Percentiles rank a stretch among this genome's conserved stretches.
Conservation (phyloP, 2,113 vertebrate species). For the Proterorhinus semilunaris region DNA sequence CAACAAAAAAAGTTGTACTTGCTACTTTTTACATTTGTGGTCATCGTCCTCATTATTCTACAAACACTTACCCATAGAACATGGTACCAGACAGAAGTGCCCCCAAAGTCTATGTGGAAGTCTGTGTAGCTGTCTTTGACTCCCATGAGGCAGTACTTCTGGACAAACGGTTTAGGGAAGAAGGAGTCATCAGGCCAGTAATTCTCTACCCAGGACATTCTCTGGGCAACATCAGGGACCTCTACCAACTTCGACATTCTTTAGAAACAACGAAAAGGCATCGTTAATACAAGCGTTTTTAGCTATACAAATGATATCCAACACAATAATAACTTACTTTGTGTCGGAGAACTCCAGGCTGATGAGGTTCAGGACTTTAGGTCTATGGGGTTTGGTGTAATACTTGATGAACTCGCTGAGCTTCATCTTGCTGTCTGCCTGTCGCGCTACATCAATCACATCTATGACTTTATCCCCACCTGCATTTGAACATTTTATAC, state of each 20-base stretch:
- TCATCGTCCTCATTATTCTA: not conserved
- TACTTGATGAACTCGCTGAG: constrained; percentile 95
- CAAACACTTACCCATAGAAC: constrained; percentile 89
- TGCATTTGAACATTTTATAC: constrained; percentile 45
- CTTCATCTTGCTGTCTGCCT: constrained; percentile 99
- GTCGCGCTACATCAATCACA: constrained; percentile 97
- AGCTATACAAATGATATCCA: not conserved
- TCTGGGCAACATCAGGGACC: constrained; percentile 93
- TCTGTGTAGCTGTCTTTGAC: constrained; percentile 98
- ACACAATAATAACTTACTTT: constrained; percentile 78
- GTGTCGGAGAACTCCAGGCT: constrained; percentile 99
- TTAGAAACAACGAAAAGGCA: not conserved
- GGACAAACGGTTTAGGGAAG: constrained; percentile 98
- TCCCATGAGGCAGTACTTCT: constrained; percentile 99
- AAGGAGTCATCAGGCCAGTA: constrained; percentile 99
- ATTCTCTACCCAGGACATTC: constrained; percentile 99
- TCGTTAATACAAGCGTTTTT: not conserved
- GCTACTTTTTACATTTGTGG: not conserved
- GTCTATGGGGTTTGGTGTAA: constrained; percentile 87
- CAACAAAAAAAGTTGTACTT: not conserved
- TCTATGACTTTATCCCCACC: constrained; percentile 96
- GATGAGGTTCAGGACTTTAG: constrained; percentile 98
- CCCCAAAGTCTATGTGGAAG: constrained; percentile 99
- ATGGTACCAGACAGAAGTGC: constrained; percentile 99
- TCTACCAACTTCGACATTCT: constrained; percentile 97